These are phyloP conservation scores for Heliangelus exortis DNA, from an alignment of 2,797 vertebrate genomes.

Conservation along the genomic window DNA sequence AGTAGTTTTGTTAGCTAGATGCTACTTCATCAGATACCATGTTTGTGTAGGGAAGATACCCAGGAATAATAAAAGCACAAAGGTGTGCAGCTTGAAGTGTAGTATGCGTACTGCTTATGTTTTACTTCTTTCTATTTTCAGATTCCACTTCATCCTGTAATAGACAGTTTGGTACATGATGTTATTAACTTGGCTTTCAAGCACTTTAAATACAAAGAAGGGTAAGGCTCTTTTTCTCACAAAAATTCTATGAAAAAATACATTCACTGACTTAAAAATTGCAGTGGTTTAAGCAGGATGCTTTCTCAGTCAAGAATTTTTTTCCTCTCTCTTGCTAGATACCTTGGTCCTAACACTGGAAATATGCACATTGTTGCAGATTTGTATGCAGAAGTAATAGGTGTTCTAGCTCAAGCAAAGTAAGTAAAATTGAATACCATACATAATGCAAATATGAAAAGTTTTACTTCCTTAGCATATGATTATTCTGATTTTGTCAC, in stretches of 20 bases:
- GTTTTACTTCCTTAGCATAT: not conserved
- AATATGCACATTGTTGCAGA: conserved; percentile 99
- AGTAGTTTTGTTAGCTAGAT: not conserved
- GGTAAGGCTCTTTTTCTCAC: conserved; percentile 78
- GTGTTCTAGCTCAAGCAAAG: conserved; percentile 97
- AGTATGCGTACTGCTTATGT: not conserved
- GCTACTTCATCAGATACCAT: not conserved
- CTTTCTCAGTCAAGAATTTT: conserved; percentile 28
- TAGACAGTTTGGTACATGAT: conserved; percentile 97
- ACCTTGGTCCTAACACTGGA: conserved; percentile 97
- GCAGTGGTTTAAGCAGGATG: not conserved
- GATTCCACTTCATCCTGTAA: conserved; percentile 98
- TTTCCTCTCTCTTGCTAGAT: conserved; percentile 79
- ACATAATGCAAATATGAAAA: not conserved
- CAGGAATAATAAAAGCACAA: not conserved
- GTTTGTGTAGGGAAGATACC: not conserved
- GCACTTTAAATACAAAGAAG: conserved; percentile 99
- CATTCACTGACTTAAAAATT: not conserved
- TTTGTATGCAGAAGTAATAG: conserved; percentile 97
- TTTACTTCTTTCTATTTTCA: conserved; percentile 73
- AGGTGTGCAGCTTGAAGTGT: not conserved
- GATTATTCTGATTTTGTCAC: not conserved
- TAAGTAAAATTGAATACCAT: conserved; percentile 74
- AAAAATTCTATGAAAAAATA: not conserved
- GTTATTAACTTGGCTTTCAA: conserved; percentile 97